Conservation (phyloP, 2,113 vertebrate genomes). For the Onychorhynchus coronatus region DNA sequence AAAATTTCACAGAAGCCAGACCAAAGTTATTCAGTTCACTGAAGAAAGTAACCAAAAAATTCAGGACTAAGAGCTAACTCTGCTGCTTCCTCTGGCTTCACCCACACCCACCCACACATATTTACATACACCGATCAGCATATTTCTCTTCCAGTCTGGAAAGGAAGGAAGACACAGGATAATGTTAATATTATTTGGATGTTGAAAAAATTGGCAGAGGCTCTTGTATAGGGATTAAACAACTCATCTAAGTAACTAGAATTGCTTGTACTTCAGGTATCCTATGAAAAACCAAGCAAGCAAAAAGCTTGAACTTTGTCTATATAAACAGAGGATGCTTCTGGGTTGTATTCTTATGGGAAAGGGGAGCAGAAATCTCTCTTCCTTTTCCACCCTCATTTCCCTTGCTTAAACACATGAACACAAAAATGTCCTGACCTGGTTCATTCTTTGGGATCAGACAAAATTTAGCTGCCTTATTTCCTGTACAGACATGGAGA, state of each 20-base stretch:
- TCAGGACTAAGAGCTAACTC: neutral
- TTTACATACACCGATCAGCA: neutral
- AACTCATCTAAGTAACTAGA: neutral
- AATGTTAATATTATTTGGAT: constrained; percentile 25
- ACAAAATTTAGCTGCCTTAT: constrained; percentile 12
- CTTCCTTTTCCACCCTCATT: neutral
- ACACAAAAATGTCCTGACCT: constrained; percentile 23
- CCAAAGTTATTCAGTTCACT: neutral
- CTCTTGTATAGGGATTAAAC: neutral
- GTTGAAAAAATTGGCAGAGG: constrained; percentile 1
- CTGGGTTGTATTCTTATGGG: neutral
- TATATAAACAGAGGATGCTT: neutral
- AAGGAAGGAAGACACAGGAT: neutral
- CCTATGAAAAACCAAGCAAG: neutral
- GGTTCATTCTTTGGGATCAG: constrained; percentile 18
- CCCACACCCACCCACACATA: neutral
- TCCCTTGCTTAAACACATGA: neutral
- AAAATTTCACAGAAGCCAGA: neutral
- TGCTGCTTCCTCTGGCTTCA: constrained; percentile 33
- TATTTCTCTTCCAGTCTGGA: constrained; percentile 5
- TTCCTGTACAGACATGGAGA: constrained; percentile 59
- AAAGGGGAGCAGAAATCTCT: neutral
- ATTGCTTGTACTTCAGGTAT: neutral
- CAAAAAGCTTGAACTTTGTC: constrained; percentile 17
- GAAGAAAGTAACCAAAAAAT: neutral